Base-by-base conservation (phyloP, 1,140 invertebrate species). In the Drosophila albomicans region DNA sequence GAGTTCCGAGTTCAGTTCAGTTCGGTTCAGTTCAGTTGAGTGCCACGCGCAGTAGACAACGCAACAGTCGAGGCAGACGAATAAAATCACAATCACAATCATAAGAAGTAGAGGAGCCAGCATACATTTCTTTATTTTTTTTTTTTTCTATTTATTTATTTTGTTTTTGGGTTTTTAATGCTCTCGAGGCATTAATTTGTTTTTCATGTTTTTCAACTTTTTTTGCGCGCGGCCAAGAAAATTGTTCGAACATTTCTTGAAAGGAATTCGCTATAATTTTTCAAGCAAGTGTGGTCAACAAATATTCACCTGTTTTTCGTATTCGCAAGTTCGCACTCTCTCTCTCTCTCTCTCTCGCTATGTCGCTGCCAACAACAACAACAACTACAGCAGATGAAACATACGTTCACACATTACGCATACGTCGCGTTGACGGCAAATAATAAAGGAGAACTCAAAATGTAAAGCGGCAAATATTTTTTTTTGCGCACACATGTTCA, bases 331-430 rank as follows among this genome's bases (percentile, higher is more conserved):
- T 74, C 43, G 30, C 56, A 28, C 62, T 61, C 48, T 46, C 25
- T 43, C 54, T 28, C 45, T 25, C 46, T 5, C 61, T 5, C 46
- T 41, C 61, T 3, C 25, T 46, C 41, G 10, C 43, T 32, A 32
- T 62, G 41, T 56, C 48, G 15, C 13, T 46, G 48, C 28, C 49
- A 25, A n/a, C 28, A 13, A 7, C 49, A 20, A 25, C 16, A 30
- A 32, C 25, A 52, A 30, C 28, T 56, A 51, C 25, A 32, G 32
- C 32, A 67, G 81, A 71, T 25, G 20, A 84, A 71, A 85, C 78
- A 85, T 75, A 81, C 52, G 69, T 72, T 43, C 43, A 61, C 72
- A 80, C 62, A 87, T 88, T 88, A 88, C 84, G 80, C 85, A 87
- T 87, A 87, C 84, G 84, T 65, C 75, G 65, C 75, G 75, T 75